Evolutionary conservation across 1,140 invertebrate genomes (phyloP).

Genomic region (Orchestia grillus): DNA sequence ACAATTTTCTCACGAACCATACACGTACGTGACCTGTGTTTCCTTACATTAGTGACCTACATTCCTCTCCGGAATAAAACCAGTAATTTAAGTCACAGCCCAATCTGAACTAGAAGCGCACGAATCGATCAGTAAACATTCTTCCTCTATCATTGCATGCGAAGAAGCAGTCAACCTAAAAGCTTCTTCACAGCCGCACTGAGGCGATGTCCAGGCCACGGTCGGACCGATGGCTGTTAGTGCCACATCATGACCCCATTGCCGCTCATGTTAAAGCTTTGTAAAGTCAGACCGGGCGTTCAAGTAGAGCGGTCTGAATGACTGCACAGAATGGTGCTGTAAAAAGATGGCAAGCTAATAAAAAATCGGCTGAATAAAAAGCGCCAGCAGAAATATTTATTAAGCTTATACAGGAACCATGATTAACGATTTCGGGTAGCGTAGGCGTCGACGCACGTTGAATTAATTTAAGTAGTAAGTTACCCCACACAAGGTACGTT

Average conservation of each 20-base stretch:
- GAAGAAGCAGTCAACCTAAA: not conserved
- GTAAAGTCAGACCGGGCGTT: not conserved
- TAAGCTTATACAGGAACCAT: not conserved
- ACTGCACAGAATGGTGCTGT: not conserved
- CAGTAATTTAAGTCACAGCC: not conserved
- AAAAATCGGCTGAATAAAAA: not conserved
- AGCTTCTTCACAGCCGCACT: not conserved
- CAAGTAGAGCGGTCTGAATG: not conserved
- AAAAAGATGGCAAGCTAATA: not conserved
- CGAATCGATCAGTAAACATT: not conserved
- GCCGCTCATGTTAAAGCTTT: not conserved
- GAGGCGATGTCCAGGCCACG: not conserved
- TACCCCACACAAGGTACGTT: no score
- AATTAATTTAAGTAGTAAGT: no score
- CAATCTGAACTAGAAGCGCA: not conserved
- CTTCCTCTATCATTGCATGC: not conserved
- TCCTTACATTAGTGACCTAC: no score
- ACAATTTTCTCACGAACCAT: no score
- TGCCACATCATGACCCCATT: not conserved
- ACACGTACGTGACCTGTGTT: no score
- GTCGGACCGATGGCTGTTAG: not conserved
- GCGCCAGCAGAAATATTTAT: not conserved
- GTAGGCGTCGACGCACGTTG: no score
- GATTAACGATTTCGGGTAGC: no score
- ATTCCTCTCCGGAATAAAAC: not conserved